Base-by-base conservation (phyloP, 2,113 vertebrate species). In the Oophaga pumilio region DNA sequence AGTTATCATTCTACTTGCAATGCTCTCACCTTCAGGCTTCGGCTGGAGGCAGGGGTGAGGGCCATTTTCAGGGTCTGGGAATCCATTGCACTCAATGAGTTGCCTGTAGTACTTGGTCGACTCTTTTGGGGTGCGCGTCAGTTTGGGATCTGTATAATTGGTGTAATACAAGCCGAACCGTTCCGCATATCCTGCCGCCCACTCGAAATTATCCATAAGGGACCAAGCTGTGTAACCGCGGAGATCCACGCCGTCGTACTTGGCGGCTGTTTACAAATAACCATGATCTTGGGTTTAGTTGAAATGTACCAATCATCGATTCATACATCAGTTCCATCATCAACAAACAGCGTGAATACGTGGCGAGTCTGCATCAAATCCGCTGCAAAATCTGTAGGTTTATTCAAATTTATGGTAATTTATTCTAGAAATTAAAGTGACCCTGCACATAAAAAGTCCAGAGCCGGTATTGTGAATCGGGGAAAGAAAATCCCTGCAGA, bases 121-220 rank as follows among this genome's bases (percentile, higher is more conserved):
- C 5, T 92, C 92, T 91, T 94, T 99, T 87, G 97, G 95, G 60
- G 89, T 92, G 20, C 98, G 95, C 1, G 94, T 91, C 88, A 97
- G 89, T 6, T 89, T 89, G 0, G 95, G 92, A 88, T 98, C 96
- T 0, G 95, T 95, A n/a, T 89, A 94, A 87, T 99, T 97, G 57
- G 97, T 95, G 0, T 96, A 95, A 89, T 96, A 95, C 26, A 99
- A 64, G 0, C 98, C 98, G 89, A 99, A 99, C 90, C 91, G 94
- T n/a, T 99, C 98, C 0, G 93, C 77, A 26, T 93, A 99, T 73
- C 98, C 98, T 3, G 89, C 91, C 4, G 97, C 95, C 98, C 98
- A 99, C 92, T 99, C 98, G 0, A 99, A 92, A 91, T 99, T 99
- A 93, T 99, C 98, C 97, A 97, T 97, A 82, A 98, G 87, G 0